A percentile compares a stretch with the other conserved stretches of the same genome.
Conservation (phyloP, 2,888 invertebrate genomes). For the Aspidiotus rigidus region DNA sequence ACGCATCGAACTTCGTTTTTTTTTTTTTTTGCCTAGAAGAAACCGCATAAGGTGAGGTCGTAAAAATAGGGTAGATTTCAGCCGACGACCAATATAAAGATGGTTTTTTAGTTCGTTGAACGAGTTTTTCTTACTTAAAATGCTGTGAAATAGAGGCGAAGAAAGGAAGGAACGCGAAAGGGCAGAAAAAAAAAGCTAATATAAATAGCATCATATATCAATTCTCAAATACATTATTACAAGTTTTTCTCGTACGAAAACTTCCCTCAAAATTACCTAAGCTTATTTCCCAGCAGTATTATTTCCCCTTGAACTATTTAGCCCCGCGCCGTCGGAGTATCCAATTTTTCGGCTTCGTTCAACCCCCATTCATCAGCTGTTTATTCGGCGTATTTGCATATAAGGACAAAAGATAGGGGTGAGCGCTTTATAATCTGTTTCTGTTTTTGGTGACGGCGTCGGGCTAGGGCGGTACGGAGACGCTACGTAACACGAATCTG, state of each 20-base stretch:
- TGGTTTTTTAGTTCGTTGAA: constrained; percentile 28
- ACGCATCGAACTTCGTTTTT: neutral
- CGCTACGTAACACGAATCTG: constrained; percentile 28
- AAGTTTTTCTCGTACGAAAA: constrained; percentile 27
- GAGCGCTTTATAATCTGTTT: constrained; percentile 32
- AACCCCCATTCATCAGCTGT: constrained; percentile 33
- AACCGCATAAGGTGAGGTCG: no score
- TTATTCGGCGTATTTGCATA: constrained; percentile 30
- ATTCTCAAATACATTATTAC: constrained; percentile 34
- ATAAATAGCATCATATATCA: constrained; percentile 35
- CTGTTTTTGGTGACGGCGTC: constrained; percentile 26
- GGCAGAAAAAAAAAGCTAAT: constrained; percentile 31
- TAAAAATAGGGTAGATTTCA: constrained; percentile 21
- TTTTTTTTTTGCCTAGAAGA: neutral
- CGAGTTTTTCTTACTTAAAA: constrained; percentile 29
- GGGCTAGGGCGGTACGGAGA: no score
- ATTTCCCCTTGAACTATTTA: constrained; percentile 25
- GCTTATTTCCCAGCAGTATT: constrained; percentile 34
- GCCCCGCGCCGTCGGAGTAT: constrained; percentile 21
- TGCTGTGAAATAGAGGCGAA: constrained; percentile 1
- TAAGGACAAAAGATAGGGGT: constrained; percentile 33
- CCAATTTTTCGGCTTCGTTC: constrained; percentile 34
- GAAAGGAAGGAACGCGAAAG: neutral
- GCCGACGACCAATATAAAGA: constrained; percentile 33
- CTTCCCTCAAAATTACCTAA: constrained; percentile 32